Conservation (phyloP, 2,797 vertebrate species). For the Setipinna tenuifilis region DNA sequence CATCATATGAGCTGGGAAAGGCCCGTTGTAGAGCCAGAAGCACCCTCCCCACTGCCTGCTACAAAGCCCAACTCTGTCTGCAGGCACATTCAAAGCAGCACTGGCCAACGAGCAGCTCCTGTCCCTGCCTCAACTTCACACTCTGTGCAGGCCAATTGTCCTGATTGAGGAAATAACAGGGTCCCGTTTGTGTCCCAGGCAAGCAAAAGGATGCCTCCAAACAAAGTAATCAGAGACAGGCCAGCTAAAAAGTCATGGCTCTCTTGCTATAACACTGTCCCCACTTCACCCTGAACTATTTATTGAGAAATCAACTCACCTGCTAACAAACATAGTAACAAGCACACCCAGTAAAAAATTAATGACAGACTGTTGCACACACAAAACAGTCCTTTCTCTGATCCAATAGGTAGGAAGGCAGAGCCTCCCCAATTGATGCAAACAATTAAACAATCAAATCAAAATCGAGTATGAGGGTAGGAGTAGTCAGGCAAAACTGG, state of each 20-base stretch:
- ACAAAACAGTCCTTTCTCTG: too few species aligned
- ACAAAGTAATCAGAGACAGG: neutral
- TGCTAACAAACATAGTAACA: neutral
- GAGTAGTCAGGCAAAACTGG: too few species aligned
- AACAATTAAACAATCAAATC: too few species aligned
- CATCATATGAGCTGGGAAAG: conserved; percentile 19
- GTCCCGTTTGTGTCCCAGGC: neutral
- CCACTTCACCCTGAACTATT: neutral
- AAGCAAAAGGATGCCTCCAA: neutral
- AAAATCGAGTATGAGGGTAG: too few species aligned
- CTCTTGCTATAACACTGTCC: neutral
- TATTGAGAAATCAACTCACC: neutral
- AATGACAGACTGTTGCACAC: too few species aligned
- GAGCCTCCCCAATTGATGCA: too few species aligned
- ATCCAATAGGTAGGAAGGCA: too few species aligned
- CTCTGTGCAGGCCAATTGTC: neutral
- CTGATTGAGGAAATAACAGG: neutral
- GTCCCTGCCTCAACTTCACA: neutral
- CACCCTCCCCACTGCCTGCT: neutral
- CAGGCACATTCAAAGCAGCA: neutral
- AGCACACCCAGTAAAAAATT: too few species aligned
- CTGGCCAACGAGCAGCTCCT: neutral
- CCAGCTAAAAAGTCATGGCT: neutral
- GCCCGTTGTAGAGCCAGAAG: neutral
- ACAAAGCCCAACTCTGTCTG: conserved; percentile 10